phyloP scores from a whole-genome alignment of 2,797 vertebrate genomes.

The Cyprinodon diabolis region DNA sequence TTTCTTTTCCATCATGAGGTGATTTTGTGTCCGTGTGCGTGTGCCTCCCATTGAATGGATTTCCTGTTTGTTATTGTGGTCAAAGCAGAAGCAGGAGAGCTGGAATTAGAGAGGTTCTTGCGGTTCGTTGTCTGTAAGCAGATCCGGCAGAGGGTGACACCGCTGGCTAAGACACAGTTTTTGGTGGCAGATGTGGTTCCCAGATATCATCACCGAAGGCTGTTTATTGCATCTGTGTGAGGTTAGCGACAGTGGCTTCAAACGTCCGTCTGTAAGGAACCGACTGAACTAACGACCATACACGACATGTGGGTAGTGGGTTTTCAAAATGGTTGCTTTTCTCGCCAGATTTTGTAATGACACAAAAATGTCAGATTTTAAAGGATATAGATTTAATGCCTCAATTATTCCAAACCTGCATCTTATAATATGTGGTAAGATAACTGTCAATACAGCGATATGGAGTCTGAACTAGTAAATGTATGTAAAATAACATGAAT shows the following conservation, averaged over 20 bases:
- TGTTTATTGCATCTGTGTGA: slow-evolving; percentile 41
- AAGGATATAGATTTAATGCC: not conserved
- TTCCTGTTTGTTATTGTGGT: slow-evolving; percentile 71
- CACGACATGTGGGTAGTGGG: slow-evolving; percentile 3
- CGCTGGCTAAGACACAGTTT: slow-evolving; percentile 44
- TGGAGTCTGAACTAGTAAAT: too few relatives aligned
- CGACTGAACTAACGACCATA: slow-evolving; percentile 16
- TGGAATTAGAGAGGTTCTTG: slow-evolving; percentile 54
- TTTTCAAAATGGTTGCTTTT: not conserved
- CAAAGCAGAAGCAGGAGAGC: slow-evolving; percentile 47
- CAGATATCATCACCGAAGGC: slow-evolving; percentile 43
- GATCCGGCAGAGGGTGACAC: slow-evolving; percentile 48
- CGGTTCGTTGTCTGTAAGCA: slow-evolving; percentile 42
- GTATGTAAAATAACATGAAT: too few relatives aligned
- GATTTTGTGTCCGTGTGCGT: slow-evolving; percentile 24
- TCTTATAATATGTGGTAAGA: not conserved
- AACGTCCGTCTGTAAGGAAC: slow-evolving; percentile 26
- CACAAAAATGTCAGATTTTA: not conserved
- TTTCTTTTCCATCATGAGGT: slow-evolving; percentile 1
- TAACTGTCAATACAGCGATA: too few relatives aligned
- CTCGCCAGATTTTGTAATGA: not conserved
- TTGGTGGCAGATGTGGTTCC: slow-evolving; percentile 56
- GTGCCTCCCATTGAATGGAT: slow-evolving; percentile 56
- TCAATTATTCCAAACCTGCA: not conserved
- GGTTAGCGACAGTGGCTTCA: slow-evolving; percentile 22